phyloP scores from a whole-genome alignment of 2,888 invertebrate genomes.

The Hoplodrina ambigua region DNA sequence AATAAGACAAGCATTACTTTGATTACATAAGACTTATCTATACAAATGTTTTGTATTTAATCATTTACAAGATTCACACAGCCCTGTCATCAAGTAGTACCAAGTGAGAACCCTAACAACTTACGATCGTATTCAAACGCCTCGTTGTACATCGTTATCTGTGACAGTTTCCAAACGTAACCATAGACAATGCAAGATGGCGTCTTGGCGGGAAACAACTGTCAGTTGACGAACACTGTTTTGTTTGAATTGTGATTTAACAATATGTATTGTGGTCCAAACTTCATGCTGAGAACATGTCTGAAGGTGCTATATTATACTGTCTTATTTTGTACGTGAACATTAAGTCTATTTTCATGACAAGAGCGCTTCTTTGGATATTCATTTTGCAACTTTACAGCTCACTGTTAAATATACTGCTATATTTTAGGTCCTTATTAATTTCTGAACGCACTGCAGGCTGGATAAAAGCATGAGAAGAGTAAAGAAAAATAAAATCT shows the following conservation, averaged over 20 bases:
- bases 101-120: constrained; percentile 65
- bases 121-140: constrained; percentile 89
- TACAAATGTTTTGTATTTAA: background rate
- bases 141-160: constrained; percentile 84
- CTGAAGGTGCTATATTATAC: background rate
- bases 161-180: constrained; percentile 66
- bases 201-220: constrained; percentile 71
- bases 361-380: background rate
- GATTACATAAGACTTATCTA: background rate
- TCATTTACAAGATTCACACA: background rate
- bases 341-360: background rate
- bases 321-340: background rate
- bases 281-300: constrained; percentile 1
- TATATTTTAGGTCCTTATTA: background rate
- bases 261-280: constrained; percentile 1
- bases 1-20: background rate
- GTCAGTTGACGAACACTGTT: constrained; percentile 61
- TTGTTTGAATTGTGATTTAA: constrained; percentile 30
- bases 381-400: background rate
- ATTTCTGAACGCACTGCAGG: background rate
- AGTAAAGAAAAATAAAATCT: too few species aligned
- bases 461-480: too few species aligned
- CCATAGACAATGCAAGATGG: constrained; percentile 73
- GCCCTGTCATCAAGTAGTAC: background rate
- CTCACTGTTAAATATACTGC: background rate